Evolutionary conservation across 37 sponge, comb jelly and placozoan genomes (phyloP).

Genomic region (Beroe forskalii): DNA sequence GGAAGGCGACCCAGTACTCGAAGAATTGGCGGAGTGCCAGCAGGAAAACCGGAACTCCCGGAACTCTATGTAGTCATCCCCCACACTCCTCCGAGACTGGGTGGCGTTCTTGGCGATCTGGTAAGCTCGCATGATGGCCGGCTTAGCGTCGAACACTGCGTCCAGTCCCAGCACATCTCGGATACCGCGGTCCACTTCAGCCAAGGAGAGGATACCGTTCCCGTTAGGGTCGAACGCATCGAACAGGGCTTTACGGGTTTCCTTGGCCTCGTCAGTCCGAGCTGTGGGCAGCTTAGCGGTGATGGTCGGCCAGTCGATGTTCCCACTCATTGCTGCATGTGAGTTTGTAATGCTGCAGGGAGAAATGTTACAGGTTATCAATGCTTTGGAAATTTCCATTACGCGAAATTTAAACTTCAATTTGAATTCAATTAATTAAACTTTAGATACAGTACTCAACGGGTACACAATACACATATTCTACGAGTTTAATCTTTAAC

Average conservation of each 20-base stretch:
- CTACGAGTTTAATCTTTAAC: no score
- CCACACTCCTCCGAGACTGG: neutral
- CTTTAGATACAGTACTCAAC: no score
- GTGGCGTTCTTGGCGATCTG: neutral
- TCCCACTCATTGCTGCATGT: neutral
- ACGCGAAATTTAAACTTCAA: no score
- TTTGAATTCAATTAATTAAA: no score
- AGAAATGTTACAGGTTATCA: no score
- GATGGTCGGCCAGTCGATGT: neutral
- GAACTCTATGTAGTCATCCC: neutral
- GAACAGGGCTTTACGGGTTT: neutral
- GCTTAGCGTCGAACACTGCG: neutral
- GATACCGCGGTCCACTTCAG: neutral
- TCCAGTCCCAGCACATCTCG: neutral
- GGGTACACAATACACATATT: no score
- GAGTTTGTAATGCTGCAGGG: neutral
- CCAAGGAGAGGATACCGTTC: constrained; percentile 13
- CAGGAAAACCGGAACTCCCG: constrained; percentile 32
- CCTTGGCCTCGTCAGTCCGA: neutral
- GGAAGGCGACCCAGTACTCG: constrained; percentile 8
- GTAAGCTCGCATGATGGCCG: neutral
- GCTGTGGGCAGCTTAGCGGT: neutral
- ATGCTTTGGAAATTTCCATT: no score
- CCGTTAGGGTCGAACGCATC: constrained; percentile 14
- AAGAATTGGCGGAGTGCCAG: neutral